Percentiles rank a stretch among this genome's conserved stretches.
phyloP scores from a whole-genome alignment of 2,888 invertebrate genomes.

The Mythimna loreyi region DNA sequence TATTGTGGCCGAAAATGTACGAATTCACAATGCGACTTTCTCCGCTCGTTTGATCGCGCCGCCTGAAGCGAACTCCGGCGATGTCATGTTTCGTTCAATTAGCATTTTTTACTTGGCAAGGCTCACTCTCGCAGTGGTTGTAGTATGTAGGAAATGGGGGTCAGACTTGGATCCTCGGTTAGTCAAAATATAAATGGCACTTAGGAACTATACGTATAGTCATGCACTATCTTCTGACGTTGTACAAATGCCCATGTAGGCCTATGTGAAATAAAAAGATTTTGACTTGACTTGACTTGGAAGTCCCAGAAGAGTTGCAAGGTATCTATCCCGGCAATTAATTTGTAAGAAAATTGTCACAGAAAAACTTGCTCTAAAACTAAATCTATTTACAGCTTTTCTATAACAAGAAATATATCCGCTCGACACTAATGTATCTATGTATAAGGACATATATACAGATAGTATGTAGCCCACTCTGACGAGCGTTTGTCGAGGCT shows the following conservation, averaged over 20 bases:
- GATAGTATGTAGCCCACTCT: conserved; percentile 18
- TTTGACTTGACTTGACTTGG: too few species aligned
- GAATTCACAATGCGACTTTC: conserved; percentile 71
- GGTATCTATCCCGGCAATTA: too few species aligned
- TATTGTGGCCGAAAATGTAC: conserved; percentile 67
- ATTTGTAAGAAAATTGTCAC: too few species aligned
- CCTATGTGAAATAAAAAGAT: too few species aligned
- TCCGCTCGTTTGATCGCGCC: conserved; percentile 69
- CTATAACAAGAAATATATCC: not conserved
- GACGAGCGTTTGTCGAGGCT: conserved; percentile 5
- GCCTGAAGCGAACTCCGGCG: conserved; percentile 56
- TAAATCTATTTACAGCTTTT: too few species aligned
- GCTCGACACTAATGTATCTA: too few species aligned
- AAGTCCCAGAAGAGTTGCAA: too few species aligned
- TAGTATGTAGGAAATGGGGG: conserved; percentile 4
- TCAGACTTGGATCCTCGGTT: not conserved
- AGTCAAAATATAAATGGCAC: not conserved
- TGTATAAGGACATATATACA: too few species aligned
- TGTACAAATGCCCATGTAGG: too few species aligned
- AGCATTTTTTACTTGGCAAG: conserved; percentile 56
- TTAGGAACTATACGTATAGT: not conserved
- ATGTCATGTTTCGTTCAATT: conserved; percentile 61
- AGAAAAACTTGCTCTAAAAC: too few species aligned
- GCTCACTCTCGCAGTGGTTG: conserved; percentile 1
- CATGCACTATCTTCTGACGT: too few species aligned